Evolutionary conservation across 1,140 invertebrate species (phyloP).

Genomic region (Tyrophagus putrescentiae): DNA sequence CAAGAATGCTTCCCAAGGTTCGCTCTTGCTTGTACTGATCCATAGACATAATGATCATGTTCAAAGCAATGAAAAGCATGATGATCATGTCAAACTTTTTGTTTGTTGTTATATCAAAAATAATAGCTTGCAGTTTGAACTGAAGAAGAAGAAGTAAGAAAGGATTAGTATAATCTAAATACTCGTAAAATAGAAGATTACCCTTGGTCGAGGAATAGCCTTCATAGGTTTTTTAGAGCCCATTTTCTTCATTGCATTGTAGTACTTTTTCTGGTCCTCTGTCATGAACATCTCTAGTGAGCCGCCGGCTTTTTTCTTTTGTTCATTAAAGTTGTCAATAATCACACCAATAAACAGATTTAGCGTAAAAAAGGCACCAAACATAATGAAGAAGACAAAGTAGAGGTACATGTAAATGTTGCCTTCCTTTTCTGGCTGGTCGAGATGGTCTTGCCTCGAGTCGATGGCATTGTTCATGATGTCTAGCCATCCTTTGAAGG

Average conservation of each 20-base stretch:
- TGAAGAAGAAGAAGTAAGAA: slow-evolving; percentile 39
- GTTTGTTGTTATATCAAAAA: slow-evolving; percentile 92
- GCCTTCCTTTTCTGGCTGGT: slow-evolving; percentile 80
- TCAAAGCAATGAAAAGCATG: slow-evolving; percentile 95
- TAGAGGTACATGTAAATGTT: slow-evolving; percentile 96
- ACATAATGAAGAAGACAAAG: slow-evolving; percentile 94
- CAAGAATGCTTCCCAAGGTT: slow-evolving; percentile 62
- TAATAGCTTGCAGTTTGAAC: slow-evolving; percentile 85
- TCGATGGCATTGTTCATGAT: slow-evolving; percentile 98
- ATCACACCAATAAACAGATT: slow-evolving; percentile 97
- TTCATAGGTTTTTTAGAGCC: slow-evolving; percentile 93
- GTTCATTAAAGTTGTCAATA: slow-evolving; percentile 97
- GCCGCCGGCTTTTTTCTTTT: slow-evolving; percentile 96
- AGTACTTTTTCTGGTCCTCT: slow-evolving; percentile 99
- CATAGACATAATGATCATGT: slow-evolving; percentile 96
- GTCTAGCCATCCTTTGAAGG: slow-evolving; percentile 72
- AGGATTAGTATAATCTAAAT: slow-evolving; percentile 13
- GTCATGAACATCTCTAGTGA: slow-evolving; percentile 99
- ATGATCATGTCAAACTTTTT: slow-evolving; percentile 99
- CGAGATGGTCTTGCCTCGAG: slow-evolving; percentile 64
- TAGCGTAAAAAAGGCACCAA: slow-evolving; percentile 91
- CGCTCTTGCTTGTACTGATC: slow-evolving; percentile 82
- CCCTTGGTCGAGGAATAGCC: slow-evolving; percentile 87
- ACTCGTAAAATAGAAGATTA: slow-evolving; percentile 33
- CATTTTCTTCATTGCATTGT: slow-evolving; percentile 99